Evolutionary conservation across 2,113 vertebrate species (phyloP), one percentile per base, ranked within the genome.

Genomic region (Fukomys damarensis): DNA sequence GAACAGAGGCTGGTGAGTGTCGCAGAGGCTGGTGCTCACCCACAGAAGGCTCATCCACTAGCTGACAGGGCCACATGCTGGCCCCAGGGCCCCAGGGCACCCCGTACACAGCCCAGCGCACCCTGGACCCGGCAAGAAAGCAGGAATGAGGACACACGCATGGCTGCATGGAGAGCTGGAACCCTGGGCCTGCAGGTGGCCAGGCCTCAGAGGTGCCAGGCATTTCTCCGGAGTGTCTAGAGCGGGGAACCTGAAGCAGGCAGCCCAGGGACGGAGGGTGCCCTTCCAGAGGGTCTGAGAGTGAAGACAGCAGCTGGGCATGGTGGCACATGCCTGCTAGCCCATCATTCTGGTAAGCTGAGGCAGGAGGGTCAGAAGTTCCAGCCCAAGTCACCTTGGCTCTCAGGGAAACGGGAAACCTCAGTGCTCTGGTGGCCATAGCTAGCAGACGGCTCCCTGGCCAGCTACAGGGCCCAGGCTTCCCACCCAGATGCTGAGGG

Each of bases 11-110:
- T 9, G 24, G 22, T 2, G 81, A 32, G 10, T 41, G 3, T 24
- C 8, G 9, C 49, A 43, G 41, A 43, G 59, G 92, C 26, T 68
- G 77, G 63, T 2, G 3, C 16, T 38, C 8, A 8, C 3, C 17
- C 49, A 43, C 32, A 12, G 41, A 13, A 43, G 49, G 56, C 80
- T 41, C 5, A 16, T 2, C n/a, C 1, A 8, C 80, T 26, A 14
- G 2, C 35, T 17, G 35, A 26, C 10, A 14, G 10, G 4, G 11
- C 17, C 72, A 19, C 30, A 0, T 4, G 4, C 0, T 13, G 38
- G 30, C n/a, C 24, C 80, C 32, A 12, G 2, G 80, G 10, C 17
- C 22, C 22, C 38, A 22, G 70, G 43, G n/a, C 26, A 3, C 22
- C 22, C 68, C 6, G 70, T 46, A 56, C 28, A 5, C n/a, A 28